phyloP scores from a whole-genome alignment of 37 sponge, comb jelly and placozoan species.

The Diacarnus erythraeanus region DNA sequence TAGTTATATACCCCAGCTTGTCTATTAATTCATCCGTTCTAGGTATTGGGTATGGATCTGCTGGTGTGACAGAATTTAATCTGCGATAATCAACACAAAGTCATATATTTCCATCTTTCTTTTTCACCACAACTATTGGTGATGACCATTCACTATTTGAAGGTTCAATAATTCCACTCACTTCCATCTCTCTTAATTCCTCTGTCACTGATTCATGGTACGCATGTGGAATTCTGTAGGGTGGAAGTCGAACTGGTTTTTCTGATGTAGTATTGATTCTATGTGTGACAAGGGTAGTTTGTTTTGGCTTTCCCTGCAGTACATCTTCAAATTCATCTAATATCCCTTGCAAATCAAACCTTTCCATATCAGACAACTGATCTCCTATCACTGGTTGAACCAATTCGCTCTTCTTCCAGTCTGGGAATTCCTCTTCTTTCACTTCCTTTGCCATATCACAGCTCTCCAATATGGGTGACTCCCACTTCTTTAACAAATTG shows the following conservation, averaged over 20 bases:
- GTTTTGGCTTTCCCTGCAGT: background rate
- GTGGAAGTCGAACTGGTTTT: background rate
- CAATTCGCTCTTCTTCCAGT: too few relatives aligned
- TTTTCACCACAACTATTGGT: too few relatives aligned
- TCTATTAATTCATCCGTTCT: too few relatives aligned
- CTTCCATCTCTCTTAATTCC: background rate
- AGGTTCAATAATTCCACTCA: background rate
- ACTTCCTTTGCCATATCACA: too few relatives aligned
- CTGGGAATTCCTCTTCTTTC: too few relatives aligned
- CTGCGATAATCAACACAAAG: too few relatives aligned
- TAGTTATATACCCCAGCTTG: background rate
- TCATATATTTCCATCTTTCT: too few relatives aligned
- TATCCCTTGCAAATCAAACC: background rate
- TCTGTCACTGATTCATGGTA: background rate
- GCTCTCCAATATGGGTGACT: background rate
- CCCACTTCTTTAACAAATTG: too few relatives aligned
- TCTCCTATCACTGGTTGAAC: too few relatives aligned
- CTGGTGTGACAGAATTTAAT: too few relatives aligned
- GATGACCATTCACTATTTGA: too few relatives aligned
- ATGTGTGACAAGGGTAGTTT: background rate
- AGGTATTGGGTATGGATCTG: background rate
- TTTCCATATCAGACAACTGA: background rate
- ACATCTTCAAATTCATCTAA: background rate
- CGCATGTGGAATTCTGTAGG: too few relatives aligned
- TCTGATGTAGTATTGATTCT: background rate